Percentiles rank a stretch among this genome's conserved stretches.
phyloP scores from a whole-genome alignment of 2,888 invertebrate species.

The Elgonia sp. region DNA sequence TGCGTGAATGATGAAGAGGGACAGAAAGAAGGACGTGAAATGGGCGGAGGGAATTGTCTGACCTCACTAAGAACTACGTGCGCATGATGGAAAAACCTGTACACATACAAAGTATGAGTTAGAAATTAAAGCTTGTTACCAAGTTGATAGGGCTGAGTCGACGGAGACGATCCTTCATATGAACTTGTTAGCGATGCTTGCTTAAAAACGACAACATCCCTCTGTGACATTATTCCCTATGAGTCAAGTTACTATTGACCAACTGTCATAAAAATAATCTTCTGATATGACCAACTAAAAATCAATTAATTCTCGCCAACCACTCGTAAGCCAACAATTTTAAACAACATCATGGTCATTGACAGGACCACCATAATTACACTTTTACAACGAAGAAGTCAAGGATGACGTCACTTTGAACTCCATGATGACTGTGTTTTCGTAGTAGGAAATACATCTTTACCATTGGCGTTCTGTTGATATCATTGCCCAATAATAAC shows the following conservation, averaged over 20 bases:
- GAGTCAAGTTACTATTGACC: conserved; percentile 44
- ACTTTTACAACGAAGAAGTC: conserved; percentile 6
- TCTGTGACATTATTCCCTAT: conserved; percentile 31
- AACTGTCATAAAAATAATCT: conserved; percentile 58
- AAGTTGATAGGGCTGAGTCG: conserved; percentile 49
- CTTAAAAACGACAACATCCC: conserved; percentile 46
- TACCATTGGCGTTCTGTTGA: conserved; percentile 48
- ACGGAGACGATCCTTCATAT: conserved; percentile 62
- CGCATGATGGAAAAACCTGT: conserved; percentile 56
- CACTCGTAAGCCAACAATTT: conserved; percentile 32
- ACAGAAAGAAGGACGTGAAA: conserved; percentile 60
- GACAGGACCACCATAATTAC: conserved; percentile 12
- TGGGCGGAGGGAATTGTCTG: conserved; percentile 58
- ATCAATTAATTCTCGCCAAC: conserved; percentile 18
- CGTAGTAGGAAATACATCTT: conserved; percentile 51
- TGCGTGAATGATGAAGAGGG: conserved; percentile 60
- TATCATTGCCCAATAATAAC: conserved; percentile 42
- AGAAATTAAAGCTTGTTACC: conserved; percentile 66
- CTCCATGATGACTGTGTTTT: too few relatives aligned
- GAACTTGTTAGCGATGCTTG: conserved; percentile 38
- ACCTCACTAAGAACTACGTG: conserved; percentile 62
- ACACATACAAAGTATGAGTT: conserved; percentile 50
- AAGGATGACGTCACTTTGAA: neutral
- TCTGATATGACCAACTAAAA: conserved; percentile 17
- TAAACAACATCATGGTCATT: conserved; percentile 6